phyloP scores from a whole-genome alignment of 53 echinoderm and acorn worm species.

The Glandiceps talaboti region DNA sequence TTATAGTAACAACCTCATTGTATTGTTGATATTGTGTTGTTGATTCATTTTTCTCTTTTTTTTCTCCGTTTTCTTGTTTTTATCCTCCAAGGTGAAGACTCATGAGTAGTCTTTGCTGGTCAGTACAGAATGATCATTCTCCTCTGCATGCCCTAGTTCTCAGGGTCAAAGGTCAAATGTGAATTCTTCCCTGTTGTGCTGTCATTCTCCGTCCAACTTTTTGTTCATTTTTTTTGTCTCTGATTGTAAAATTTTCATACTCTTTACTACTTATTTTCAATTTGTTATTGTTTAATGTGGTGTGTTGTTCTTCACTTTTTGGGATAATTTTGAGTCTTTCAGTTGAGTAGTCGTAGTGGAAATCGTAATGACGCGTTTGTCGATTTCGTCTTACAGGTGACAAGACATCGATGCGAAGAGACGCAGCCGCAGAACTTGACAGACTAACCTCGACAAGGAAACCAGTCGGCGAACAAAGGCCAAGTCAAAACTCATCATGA shows the following conservation, averaged over 20 bases:
- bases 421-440: constrained; percentile 94
- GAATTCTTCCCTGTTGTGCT: no score
- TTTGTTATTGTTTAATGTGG: no score
- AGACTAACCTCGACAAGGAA: constrained; percentile 81
- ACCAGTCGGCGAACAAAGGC: constrained; percentile 20
- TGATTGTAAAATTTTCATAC: no score
- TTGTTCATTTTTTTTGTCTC: no score
- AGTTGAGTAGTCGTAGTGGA: neutral
- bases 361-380: neutral
- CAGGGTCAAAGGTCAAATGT: no score
- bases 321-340: neutral
- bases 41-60: neutral
- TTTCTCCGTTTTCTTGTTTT: neutral
- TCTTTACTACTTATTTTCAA: no score
- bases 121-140: neutral
- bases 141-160: neutral
- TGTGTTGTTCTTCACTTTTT: no score
- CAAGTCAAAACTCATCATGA: neutral
- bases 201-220: no score
- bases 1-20: no score
- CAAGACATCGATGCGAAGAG: constrained; percentile 79
- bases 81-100: neutral
- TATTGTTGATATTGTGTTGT: no score
- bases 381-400: constrained; percentile 21
- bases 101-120: constrained; percentile 2